Base-by-base conservation (phyloP, 1,140 invertebrate species). In the Drosophila pseudoobscura region DNA sequence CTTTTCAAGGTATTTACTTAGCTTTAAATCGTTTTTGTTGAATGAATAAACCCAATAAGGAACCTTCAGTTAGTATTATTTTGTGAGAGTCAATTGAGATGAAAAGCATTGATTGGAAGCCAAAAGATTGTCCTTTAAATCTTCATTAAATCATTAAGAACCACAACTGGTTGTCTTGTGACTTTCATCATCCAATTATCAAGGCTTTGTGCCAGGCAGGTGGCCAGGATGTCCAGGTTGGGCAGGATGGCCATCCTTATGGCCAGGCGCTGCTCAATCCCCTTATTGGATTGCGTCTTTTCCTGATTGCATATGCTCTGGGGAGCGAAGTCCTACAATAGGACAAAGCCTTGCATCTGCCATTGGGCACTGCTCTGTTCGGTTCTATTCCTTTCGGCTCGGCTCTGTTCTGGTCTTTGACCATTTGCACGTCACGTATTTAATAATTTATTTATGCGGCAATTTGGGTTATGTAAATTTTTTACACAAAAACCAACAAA, bases 401-500 rank as follows among this genome's bases (percentile, higher is more conserved):
- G 6, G 17, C 20, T 2, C 22, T 53, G 31, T 9, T 31, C 17
- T 51, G 49, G 29, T 47, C 51, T 69, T 69, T 70, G 66, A 69
- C 66, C 64, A 70, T 70, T 70, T 43, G 44, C 66, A 69, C 66
- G 66, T 70, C 66, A 70, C 66, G 66, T 70, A 80, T 85, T 87
- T 87, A 82, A 85, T 85, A 82, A 85, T 78, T 85, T 85, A 85
- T 85, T 87, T 82, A 85, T 87, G 83, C 78, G 46, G 62, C 82
- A 75, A 87, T 85, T 87, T 85, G 84, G 74, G 82, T 85, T 87
- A 85, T 85, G 82, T 85, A 85, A 87, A 85, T 87, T 85, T 87
- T 62, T 71, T 62, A 78, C 69, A 78, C 57, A 57, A 58, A 75
- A 57, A 41, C 53, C 54, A 71, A 59, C 47, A 70, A 53, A 15